Conservation (phyloP, 2,113 vertebrate species). For the Phrynosoma platyrhinos region DNA sequence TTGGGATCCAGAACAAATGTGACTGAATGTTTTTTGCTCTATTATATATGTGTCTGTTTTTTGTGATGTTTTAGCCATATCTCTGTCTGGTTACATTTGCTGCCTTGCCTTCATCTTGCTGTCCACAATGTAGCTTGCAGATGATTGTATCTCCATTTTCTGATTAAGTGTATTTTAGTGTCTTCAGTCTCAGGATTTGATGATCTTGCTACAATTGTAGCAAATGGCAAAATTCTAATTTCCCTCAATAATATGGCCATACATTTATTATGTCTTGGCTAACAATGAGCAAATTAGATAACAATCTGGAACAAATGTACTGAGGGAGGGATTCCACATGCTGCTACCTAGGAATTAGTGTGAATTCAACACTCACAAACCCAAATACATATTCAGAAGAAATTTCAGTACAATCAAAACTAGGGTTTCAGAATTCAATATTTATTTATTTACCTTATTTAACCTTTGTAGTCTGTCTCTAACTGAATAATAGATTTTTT, state of each 20-base stretch:
- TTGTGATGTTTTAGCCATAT: too few relatives aligned
- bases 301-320: background rate
- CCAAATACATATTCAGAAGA: background rate
- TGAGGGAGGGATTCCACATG: background rate
- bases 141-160: background rate
- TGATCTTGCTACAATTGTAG: background rate
- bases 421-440: background rate
- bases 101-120: constrained; percentile 21
- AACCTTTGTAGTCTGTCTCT: too few relatives aligned
- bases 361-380: background rate
- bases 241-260: background rate
- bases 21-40: background rate
- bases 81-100: constrained; percentile 21
- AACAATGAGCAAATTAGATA: background rate
- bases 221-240: background rate
- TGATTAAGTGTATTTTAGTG: background rate
- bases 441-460: background rate
- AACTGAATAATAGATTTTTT: too few relatives aligned
- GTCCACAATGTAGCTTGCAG: background rate
- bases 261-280: background rate
- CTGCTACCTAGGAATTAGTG: background rate
- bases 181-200: background rate
- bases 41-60: background rate
- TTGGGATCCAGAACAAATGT: background rate
- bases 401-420: background rate